Conservation (phyloP, 2,797 vertebrate species). For the Melanitta fusca region DNA sequence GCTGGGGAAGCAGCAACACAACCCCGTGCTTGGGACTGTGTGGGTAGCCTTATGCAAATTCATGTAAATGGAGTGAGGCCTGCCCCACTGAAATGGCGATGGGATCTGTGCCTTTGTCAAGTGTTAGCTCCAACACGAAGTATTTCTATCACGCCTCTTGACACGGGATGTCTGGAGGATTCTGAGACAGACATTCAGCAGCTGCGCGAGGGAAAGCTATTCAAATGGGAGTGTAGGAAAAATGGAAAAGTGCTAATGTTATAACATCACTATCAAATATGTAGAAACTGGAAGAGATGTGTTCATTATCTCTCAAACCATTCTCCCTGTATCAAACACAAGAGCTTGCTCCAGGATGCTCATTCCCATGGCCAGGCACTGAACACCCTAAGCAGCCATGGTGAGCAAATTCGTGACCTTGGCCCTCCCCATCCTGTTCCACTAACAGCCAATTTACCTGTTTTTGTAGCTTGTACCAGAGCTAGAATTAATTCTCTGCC, state of each 20-base stretch:
- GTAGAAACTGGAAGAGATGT: conserved; percentile 23
- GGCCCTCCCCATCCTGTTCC: background rate
- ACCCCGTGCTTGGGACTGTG: background rate
- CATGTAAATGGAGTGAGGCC: background rate
- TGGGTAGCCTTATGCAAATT: background rate
- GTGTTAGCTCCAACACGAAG: background rate
- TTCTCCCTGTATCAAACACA: background rate
- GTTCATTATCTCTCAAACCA: background rate
- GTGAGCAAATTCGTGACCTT: background rate
- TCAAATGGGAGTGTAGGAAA: background rate
- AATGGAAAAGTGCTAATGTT: background rate
- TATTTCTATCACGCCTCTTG: accelerated
- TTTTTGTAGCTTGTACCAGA: background rate
- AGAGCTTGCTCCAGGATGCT: background rate
- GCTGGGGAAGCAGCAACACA: background rate
- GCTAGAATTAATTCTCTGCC: background rate
- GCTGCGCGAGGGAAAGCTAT: background rate
- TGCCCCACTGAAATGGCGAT: accelerated
- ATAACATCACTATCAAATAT: conserved; percentile 38
- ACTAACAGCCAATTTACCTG: background rate
- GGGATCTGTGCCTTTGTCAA: background rate
- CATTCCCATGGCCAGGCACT: background rate
- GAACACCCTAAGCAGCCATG: background rate
- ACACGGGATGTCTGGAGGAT: background rate
- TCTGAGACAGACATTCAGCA: background rate